These are phyloP conservation scores for Caenorhabditis tropicalis DNA, from an alignment of 1,140 invertebrate species.

Conservation along the genomic window DNA sequence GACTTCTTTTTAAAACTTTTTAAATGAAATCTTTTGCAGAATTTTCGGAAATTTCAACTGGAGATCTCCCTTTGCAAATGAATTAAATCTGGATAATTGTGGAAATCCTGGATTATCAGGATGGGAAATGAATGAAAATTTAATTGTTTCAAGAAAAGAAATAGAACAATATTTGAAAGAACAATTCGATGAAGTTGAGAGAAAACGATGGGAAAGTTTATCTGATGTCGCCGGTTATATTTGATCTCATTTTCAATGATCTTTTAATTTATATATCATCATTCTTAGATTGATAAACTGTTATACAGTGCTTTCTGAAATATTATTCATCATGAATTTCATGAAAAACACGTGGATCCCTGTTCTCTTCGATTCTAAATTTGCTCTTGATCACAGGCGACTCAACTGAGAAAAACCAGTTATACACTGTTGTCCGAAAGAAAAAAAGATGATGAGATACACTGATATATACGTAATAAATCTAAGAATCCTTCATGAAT, in stretches of 20 bases:
- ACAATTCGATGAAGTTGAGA: slow-evolving; percentile 26
- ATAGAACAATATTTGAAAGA: neutral
- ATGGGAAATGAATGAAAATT: neutral
- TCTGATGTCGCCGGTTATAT: neutral
- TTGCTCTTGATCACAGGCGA: no score
- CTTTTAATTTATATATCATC: neutral
- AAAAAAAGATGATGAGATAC: slow-evolving; percentile 37
- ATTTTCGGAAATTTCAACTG: slow-evolving; percentile 1
- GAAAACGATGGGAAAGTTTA: slow-evolving; percentile 2
- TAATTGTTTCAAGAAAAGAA: neutral
- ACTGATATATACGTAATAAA: slow-evolving; percentile 41
- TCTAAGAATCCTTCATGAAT: slow-evolving; percentile 30
- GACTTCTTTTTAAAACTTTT: neutral
- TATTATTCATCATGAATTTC: neutral
- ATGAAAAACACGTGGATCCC: no score
- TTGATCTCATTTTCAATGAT: neutral
- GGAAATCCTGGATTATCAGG: neutral
- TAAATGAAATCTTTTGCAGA: neutral
- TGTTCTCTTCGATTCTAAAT: no score
- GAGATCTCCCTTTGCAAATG: neutral
- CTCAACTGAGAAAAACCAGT: neutral
- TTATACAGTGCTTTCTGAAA: no score
- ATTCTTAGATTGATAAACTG: no score
- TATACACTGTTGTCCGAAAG: neutral
- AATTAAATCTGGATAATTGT: neutral